A percentile compares a stretch with the other conserved stretches of the same genome.
Conservation (phyloP, 2,113 vertebrate genomes). For the Nicator chloris region DNA sequence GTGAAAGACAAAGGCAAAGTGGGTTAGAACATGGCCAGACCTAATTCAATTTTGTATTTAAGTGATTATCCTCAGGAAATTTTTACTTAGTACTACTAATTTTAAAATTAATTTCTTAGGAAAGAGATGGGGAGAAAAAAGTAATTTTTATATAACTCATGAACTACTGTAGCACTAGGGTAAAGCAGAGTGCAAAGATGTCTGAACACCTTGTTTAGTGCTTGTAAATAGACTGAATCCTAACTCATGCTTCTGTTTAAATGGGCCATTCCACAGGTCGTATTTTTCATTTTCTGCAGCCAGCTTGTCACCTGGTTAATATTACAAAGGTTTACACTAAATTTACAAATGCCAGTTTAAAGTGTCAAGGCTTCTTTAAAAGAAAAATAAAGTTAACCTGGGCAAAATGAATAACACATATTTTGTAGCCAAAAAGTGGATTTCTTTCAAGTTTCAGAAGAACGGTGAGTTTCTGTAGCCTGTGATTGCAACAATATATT, state of each 20-base stretch:
- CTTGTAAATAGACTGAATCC: neutral
- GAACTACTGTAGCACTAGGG: neutral
- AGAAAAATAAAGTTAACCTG: slow-evolving; percentile 62
- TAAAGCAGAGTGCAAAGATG: neutral
- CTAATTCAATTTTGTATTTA: neutral
- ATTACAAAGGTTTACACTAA: slow-evolving; percentile 51
- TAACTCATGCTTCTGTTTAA: slow-evolving; percentile 54
- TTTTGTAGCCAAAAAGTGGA: slow-evolving; percentile 6
- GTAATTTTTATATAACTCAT: neutral
- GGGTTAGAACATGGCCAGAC: neutral
- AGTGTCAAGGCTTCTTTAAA: slow-evolving; percentile 48
- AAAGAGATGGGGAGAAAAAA: neutral
- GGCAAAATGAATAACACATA: slow-evolving; percentile 54
- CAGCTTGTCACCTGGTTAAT: slow-evolving; percentile 51
- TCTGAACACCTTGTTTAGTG: neutral
- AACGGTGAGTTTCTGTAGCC: neutral
- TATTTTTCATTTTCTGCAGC: slow-evolving; percentile 47
- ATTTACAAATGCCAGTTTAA: slow-evolving; percentile 37
- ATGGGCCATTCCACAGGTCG: slow-evolving; percentile 22
- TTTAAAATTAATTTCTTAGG: neutral
- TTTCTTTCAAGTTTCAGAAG: slow-evolving; percentile 28
- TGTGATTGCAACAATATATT: slow-evolving; percentile 14
- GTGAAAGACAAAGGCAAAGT: slow-evolving; percentile 5
- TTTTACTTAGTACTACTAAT: neutral
- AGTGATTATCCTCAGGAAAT: neutral